Conservation (phyloP, 2,888 invertebrate genomes). For the Lissonota sp. region DNA sequence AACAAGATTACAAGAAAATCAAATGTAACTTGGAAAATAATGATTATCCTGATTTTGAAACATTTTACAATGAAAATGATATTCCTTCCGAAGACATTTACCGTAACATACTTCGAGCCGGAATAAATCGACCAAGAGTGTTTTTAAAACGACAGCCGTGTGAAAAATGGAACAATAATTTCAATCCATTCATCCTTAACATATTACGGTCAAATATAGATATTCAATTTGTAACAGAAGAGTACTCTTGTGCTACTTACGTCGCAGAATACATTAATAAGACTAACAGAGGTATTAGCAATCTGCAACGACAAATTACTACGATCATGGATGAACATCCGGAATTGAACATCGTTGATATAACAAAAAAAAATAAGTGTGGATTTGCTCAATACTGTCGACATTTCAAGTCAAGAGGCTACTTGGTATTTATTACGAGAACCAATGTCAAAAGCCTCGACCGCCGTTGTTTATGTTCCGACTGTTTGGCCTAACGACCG, state of each 20-base stretch:
- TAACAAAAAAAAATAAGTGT: conserved; percentile 72
- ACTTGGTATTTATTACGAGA: conserved; percentile 82
- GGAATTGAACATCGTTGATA: conserved; percentile 72
- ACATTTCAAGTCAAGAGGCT: conserved; percentile 80
- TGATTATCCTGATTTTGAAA: conserved; percentile 28
- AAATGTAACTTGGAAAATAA: conserved; percentile 41
- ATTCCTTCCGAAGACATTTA: conserved; percentile 67
- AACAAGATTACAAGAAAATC: conserved; percentile 41
- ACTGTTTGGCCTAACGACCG: conserved; percentile 77
- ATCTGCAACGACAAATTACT: conserved; percentile 68
- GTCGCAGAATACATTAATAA: conserved; percentile 71
- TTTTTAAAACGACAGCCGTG: conserved; percentile 60
- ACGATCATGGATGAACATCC: conserved; percentile 72
- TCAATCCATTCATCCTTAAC: conserved; percentile 68
- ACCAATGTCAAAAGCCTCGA: conserved; percentile 80
- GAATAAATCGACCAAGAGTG: conserved; percentile 64
- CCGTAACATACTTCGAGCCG: conserved; percentile 67
- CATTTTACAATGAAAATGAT: conserved; percentile 16
- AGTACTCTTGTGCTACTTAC: conserved; percentile 68
- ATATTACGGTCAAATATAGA: conserved; percentile 67
- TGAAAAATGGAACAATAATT: conserved; percentile 68
- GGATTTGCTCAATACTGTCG: conserved; percentile 74
- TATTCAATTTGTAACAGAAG: conserved; percentile 66
- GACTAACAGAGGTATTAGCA: conserved; percentile 69
- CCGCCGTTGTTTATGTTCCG: conserved; percentile 68